phyloP scores from a whole-genome alignment of 2,888 invertebrate genomes.

The Seira musarum region DNA sequence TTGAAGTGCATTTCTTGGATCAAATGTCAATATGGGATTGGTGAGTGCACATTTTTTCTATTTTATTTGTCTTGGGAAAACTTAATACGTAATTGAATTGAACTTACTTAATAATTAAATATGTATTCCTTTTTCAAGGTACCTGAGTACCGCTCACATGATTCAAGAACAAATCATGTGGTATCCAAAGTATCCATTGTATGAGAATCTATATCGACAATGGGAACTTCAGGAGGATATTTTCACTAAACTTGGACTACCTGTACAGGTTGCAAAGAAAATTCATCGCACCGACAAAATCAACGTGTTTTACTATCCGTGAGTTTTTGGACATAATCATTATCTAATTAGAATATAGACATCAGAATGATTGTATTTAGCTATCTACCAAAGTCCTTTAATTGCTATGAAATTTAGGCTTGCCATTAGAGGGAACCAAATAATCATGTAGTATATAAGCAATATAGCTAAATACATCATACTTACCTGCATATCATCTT shows the following conservation, averaged over 20 bases:
- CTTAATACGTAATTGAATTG: background rate
- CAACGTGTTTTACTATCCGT: constrained; percentile 57
- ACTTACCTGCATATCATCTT: too few relatives aligned
- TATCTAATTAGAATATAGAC: too few relatives aligned
- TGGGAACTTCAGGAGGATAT: constrained; percentile 59
- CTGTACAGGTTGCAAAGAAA: constrained; percentile 37
- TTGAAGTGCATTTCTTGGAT: constrained; percentile 55
- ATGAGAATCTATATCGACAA: constrained; percentile 55
- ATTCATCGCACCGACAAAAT: constrained; percentile 45
- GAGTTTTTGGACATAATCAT: too few relatives aligned
- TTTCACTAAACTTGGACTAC: constrained; percentile 40
- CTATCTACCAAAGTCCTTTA: too few relatives aligned
- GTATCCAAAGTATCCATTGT: constrained; percentile 57
- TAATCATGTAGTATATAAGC: too few relatives aligned
- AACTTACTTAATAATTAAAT: constrained; percentile 9
- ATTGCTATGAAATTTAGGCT: too few relatives aligned
- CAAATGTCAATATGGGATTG: constrained; percentile 61
- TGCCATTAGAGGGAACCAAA: too few relatives aligned
- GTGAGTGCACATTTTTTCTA: constrained; percentile 18
- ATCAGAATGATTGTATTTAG: too few relatives aligned
- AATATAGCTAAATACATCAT: too few relatives aligned
- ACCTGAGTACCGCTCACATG: constrained; percentile 55
- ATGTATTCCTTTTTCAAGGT: too few relatives aligned
- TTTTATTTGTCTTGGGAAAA: background rate
- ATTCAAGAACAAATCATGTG: constrained; percentile 55